Percentiles rank a stretch among this genome's conserved stretches.
These are phyloP conservation scores for Heliornis fulica DNA, from an alignment of 2,113 vertebrate genomes.

Conservation along the genomic window DNA sequence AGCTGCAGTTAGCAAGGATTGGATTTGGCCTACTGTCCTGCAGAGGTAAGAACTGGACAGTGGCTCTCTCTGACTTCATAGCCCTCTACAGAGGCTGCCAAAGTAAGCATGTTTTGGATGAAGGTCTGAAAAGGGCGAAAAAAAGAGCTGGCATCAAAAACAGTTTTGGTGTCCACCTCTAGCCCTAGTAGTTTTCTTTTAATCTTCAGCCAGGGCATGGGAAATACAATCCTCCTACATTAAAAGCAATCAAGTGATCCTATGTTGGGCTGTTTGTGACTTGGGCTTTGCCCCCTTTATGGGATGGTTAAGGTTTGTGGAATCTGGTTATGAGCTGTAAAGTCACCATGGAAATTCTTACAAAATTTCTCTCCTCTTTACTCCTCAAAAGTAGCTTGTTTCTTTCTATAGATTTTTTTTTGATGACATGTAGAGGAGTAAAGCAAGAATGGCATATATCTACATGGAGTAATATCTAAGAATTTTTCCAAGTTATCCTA, in stretches of 20 bases:
- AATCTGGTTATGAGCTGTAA: slow-evolving; percentile 39
- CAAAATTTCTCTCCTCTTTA: not conserved
- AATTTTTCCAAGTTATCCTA: slow-evolving; percentile 7
- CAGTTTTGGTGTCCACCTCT: slow-evolving; percentile 30
- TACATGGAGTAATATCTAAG: slow-evolving; percentile 13
- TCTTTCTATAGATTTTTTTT: not conserved
- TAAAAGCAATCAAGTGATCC: slow-evolving; percentile 12
- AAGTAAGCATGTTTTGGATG: slow-evolving; percentile 65
- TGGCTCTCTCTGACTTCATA: slow-evolving; percentile 54
- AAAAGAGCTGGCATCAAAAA: slow-evolving; percentile 30
- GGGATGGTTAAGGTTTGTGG: not conserved
- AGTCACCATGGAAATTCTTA: slow-evolving; percentile 51
- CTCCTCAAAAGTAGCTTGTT: not conserved
- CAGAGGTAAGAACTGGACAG: slow-evolving; percentile 45
- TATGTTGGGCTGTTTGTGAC: not conserved
- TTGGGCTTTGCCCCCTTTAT: slow-evolving; percentile 11
- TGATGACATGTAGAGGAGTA: not conserved
- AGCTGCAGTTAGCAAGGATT: slow-evolving; percentile 28
- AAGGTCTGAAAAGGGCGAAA: slow-evolving; percentile 15
- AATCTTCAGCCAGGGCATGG: slow-evolving; percentile 35
- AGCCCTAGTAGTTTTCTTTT: slow-evolving; percentile 37
- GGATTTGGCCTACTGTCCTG: slow-evolving; percentile 41
- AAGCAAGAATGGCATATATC: not conserved
- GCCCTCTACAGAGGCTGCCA: slow-evolving; percentile 34
- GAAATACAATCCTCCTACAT: not conserved